Evolutionary conservation across 2,888 invertebrate species (phyloP), one percentile per base, ranked within the genome.

Genomic region (Agapostemon virescens): DNA sequence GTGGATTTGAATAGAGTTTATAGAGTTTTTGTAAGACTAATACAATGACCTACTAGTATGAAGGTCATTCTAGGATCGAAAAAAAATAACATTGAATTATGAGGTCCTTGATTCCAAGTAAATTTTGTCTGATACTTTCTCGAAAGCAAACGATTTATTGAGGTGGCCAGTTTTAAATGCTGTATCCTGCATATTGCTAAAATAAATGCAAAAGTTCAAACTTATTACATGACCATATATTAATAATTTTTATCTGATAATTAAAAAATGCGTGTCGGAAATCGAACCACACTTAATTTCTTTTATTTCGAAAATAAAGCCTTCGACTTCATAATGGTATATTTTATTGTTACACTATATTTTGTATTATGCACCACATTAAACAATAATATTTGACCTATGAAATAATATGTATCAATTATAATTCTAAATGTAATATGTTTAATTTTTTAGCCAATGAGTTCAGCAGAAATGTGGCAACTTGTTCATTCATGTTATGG

Each of bases 401-500:
- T 38, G 30, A 49, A 36, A 63, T 52, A 40, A 38, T 23, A n/a
- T 40, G n/a, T 30, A 11, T 20, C 33, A 15, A 68, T 52, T 42
- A 33, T 49, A 58, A 49, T 67, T 26, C 13, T 61, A 42, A 36
- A 55, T 42, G n/a, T 79, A 76, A 40, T 26, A 52, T 42, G 2
- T 68, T 58, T 84, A 75, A 73, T 72, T 79, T 87, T 90, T 76
- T 89, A 95, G 95, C 94, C 94, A 63, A 93, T 95, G 94, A 93
- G 93, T 73, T 93, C 93, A 80, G 93, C 94, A 82, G 95, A 95
- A 90, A 93, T 95, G 91, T 95, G 95, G 95, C 94, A 94, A 86
- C 94, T 94, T 95, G 97, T 98, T 83, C 98, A 98, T 93, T 95
- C 96, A 89, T 97, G 97, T 91, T 99, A 99, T 93, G 98, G 98